Conservation (phyloP, 2,888 invertebrate species). For the Machimus atricapillus region DNA sequence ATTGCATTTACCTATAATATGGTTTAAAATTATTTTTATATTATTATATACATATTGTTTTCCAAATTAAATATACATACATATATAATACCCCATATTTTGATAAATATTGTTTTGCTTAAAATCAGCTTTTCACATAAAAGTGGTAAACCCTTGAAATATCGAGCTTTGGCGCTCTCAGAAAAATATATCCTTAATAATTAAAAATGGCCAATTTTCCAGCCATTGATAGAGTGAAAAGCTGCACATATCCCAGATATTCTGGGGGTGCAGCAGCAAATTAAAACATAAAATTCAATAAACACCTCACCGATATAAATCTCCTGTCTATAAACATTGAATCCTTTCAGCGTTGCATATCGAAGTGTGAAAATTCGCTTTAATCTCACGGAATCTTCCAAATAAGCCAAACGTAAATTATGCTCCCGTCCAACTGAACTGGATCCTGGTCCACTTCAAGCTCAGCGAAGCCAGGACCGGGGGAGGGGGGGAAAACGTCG, state of each 20-base stretch:
- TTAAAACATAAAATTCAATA: constrained; percentile 1
- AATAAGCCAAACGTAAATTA: constrained; percentile 16
- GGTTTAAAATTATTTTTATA: no score
- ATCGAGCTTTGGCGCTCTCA: background rate
- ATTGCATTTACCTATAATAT: no score
- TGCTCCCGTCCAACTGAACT: background rate
- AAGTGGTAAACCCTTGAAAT: background rate
- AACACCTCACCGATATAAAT: background rate
- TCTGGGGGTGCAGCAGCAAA: background rate
- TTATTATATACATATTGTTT: no score
- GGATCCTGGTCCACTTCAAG: constrained; percentile 1
- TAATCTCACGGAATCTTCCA: background rate
- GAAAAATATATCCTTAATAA: background rate
- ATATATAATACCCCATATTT: no score
- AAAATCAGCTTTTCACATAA: background rate
- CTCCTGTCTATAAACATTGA: background rate
- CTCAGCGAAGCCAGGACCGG: background rate
- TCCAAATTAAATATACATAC: no score
- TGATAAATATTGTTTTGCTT: no score
- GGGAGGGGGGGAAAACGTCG: background rate
- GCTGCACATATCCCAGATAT: background rate
- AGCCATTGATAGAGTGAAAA: background rate
- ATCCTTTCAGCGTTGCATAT: background rate
- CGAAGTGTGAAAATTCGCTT: constrained; percentile 7
- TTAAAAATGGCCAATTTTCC: background rate